A percentile compares a stretch with the other conserved stretches of the same genome.
These are phyloP conservation scores for Petrocephalus microphthalmus DNA, from an alignment of 2,113 vertebrate species.

Conservation along the genomic window DNA sequence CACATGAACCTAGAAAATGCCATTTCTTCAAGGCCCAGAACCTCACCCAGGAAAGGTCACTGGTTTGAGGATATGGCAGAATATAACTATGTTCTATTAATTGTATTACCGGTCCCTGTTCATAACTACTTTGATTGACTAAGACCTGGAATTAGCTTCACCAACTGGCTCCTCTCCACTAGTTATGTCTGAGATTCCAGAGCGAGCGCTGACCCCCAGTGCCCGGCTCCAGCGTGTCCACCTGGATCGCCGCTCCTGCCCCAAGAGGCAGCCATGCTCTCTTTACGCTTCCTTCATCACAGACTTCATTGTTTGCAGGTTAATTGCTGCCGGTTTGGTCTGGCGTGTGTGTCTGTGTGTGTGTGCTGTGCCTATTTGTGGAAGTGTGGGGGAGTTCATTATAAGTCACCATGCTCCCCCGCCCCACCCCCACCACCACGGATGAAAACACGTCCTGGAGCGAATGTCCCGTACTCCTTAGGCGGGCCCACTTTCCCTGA, in stretches of 20 bases:
- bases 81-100: neutral
- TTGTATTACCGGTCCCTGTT: neutral
- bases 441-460: neutral
- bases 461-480: slow-evolving; percentile 29
- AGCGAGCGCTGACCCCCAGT: neutral
- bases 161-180: neutral
- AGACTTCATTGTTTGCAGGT: slow-evolving; percentile 31
- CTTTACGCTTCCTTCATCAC: slow-evolving; percentile 27
- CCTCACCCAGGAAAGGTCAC: neutral
- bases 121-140: neutral
- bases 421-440: neutral
- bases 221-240: neutral
- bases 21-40: neutral
- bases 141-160: neutral
- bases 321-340: slow-evolving; percentile 14
- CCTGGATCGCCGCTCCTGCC: neutral
- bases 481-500: slow-evolving; percentile 22
- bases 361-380: neutral
- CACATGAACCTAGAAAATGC: neutral
- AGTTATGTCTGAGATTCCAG: neutral
- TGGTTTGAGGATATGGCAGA: neutral
- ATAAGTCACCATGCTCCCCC: neutral
- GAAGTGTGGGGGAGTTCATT: neutral
- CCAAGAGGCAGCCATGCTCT: slow-evolving; percentile 3
- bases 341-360: neutral